These are phyloP conservation scores for Propithecus deckenii DNA, from an alignment of 2,797 vertebrate species.

Conservation along the genomic window DNA sequence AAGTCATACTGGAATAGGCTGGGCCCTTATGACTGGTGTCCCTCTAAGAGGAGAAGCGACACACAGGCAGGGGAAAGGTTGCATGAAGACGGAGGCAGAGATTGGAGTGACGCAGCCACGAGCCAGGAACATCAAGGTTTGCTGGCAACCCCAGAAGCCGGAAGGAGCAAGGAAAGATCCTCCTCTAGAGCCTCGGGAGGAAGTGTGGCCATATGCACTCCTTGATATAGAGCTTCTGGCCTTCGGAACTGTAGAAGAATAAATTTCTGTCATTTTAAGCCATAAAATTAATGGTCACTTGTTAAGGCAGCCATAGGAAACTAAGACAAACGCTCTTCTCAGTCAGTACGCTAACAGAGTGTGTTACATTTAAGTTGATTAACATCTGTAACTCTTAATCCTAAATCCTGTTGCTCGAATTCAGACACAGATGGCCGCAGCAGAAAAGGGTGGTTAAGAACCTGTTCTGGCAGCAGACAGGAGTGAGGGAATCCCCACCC, in stretches of 20 bases:
- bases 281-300: background rate
- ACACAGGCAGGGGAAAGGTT: background rate
- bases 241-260: background rate
- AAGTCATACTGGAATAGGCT: background rate
- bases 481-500: accelerated
- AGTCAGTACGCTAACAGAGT: accelerated
- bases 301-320: background rate
- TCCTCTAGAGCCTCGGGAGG: background rate
- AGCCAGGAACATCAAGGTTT: accelerated
- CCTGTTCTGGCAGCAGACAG: background rate
- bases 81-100: accelerated
- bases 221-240: background rate
- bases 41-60: background rate
- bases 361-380: too few relatives aligned
- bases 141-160: background rate
- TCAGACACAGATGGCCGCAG: background rate
- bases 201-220: accelerated
- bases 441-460: accelerated
- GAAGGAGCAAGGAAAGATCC: background rate
- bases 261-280: background rate
- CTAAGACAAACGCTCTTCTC: background rate
- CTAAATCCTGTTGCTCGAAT: too few relatives aligned
- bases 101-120: accelerated
- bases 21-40: background rate
- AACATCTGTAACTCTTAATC: background rate